A percentile compares a stretch with the other conserved stretches of the same genome.
These are phyloP conservation scores for Montipora sp. DNA, from an alignment of 64 coral and sea anemone genomes.

Conservation along the genomic window DNA sequence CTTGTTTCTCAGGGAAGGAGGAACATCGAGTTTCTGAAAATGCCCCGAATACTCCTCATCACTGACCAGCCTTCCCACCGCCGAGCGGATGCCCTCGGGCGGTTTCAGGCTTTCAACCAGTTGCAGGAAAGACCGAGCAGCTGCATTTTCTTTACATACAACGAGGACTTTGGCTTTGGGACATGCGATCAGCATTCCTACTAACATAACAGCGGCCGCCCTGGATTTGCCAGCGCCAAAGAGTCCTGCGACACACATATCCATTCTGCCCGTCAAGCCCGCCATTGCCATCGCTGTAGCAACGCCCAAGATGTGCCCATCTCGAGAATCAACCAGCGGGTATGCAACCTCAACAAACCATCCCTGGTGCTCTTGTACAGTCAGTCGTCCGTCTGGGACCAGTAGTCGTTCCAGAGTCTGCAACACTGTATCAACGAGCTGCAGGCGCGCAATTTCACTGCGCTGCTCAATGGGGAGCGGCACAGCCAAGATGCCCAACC, in stretches of 20 bases:
- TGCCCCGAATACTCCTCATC: slow-evolving; percentile 9
- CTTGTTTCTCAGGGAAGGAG: background rate
- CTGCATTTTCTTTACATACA: slow-evolving; percentile 11
- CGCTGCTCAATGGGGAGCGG: too few relatives aligned
- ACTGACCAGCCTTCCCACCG: slow-evolving; percentile 6
- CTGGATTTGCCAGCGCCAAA: slow-evolving; percentile 20
- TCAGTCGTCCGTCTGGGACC: too few relatives aligned
- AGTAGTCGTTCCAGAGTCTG: too few relatives aligned
- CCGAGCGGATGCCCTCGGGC: background rate
- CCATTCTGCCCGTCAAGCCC: background rate
- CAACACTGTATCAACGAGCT: too few relatives aligned
- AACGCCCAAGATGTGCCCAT: background rate
- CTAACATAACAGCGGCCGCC: background rate
- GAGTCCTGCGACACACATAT: background rate
- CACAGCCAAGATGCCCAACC: too few relatives aligned
- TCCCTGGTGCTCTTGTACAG: too few relatives aligned
- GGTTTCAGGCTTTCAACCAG: background rate
- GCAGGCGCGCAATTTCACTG: too few relatives aligned
- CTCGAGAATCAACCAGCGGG: background rate
- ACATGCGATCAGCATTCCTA: background rate
- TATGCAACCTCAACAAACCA: too few relatives aligned
- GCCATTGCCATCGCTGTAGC: background rate
- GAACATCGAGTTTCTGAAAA: too few relatives aligned
- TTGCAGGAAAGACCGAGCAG: background rate
- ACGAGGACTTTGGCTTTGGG: background rate